Evolutionary conservation across 2,113 vertebrate species (phyloP), one percentile per base, ranked within the genome.

Genomic region (Ammodytes marinus): DNA sequence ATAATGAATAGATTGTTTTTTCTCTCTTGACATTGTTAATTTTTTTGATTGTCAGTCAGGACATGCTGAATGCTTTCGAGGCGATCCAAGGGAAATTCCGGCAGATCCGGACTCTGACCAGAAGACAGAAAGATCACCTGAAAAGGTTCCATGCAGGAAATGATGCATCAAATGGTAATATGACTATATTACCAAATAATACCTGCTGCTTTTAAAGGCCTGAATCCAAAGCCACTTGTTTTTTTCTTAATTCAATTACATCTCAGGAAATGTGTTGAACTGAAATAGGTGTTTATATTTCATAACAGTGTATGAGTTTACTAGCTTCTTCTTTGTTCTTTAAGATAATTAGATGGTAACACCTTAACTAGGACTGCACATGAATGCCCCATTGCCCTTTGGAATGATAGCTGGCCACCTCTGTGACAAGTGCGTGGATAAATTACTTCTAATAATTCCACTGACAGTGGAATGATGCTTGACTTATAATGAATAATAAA

Each of bases 31-130:
- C 27, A 27, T 27, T 27, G 27, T 70, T 42, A 45, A 7, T 87
- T 66, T 84, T 49, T 93, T 61, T 92, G 27, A 79, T 90, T 95
- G 94, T 88, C 92, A 99, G 98, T 90, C 95, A 95, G 91, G 95
- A 93, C 91, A 92, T 97, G 92, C 95, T 96, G 87, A 95, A 93
- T 64, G 93, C 95, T 77, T 97, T 99, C 92, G 93, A 96, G 89
- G 96, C 96, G 67, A 94, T 99, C 89, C 97, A 97, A 91, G 97
- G 97, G 93, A 97, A 97, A 95, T 98, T 99, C 92, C 96, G 95
- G 89, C 96, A 94, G 93, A 97, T 99, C 93, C 92, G 93, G 75
- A 92, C 93, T 87, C 93, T 99, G 88, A 95, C 97, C 83, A 96
- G 94, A 94, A 93, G 94, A 94, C 98, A 99, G 81, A 98, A 97